Percentiles rank a stretch among this genome's conserved stretches.
These are phyloP conservation scores for Scotopteryx bipunctaria DNA, from an alignment of 2,888 invertebrate genomes.

Conservation along the genomic window DNA sequence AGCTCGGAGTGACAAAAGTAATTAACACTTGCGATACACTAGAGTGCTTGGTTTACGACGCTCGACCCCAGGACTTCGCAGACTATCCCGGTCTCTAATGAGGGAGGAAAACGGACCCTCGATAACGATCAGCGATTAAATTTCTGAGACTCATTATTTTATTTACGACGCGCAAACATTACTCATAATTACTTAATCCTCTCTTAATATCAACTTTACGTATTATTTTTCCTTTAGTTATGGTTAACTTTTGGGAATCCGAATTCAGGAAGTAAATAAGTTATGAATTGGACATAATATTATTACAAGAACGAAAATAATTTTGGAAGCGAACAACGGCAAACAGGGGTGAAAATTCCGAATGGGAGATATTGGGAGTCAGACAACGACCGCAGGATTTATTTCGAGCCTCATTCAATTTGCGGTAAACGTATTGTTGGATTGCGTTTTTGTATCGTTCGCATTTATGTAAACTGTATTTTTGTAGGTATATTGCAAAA, in stretches of 20 bases:
- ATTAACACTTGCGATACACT: constrained; percentile 80
- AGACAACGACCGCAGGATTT: constrained; percentile 77
- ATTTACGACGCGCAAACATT: constrained; percentile 21
- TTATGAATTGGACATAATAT: constrained; percentile 40
- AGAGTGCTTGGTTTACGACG: constrained; percentile 68
- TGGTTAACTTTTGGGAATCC: constrained; percentile 23
- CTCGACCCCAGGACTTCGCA: constrained; percentile 62
- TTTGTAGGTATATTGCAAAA: constrained; percentile 26
- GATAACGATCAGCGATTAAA: constrained; percentile 64
- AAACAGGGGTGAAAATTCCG: constrained; percentile 72
- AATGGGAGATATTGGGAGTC: constrained; percentile 71
- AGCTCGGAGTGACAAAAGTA: constrained; percentile 77
- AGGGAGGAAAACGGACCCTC: constrained; percentile 57
- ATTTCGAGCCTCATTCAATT: constrained; percentile 80
- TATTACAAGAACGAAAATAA: constrained; percentile 49
- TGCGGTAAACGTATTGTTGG: constrained; percentile 77
- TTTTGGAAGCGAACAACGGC: constrained; percentile 63
- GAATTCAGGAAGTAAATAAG: constrained; percentile 38
- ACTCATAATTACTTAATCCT: constrained; percentile 9
- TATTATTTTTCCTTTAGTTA: constrained; percentile 16
- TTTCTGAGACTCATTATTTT: constrained; percentile 44
- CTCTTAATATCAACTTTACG: background rate
- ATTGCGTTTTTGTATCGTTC: constrained; percentile 68
- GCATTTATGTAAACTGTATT: constrained; percentile 57
- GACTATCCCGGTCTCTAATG: constrained; percentile 56